Evolutionary conservation across 2,888 invertebrate species (phyloP), one percentile per base, ranked within the genome.

Genomic region (Thymelicus sylvestris): DNA sequence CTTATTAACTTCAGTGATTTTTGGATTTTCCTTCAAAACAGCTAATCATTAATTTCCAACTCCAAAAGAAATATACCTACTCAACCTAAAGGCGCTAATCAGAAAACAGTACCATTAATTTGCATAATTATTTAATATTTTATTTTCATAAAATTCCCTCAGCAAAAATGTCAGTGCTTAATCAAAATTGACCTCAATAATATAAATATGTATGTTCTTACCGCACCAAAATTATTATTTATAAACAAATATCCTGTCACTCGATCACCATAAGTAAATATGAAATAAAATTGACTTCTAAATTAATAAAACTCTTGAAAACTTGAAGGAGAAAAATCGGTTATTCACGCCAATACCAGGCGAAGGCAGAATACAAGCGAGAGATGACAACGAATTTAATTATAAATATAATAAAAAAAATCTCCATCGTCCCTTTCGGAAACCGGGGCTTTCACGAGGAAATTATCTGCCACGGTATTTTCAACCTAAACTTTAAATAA

Each of bases 341-440:
- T 88, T 87, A 80, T 89, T 85, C 87, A 87, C 90, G 92, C 91
- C 92, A 93, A 89, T 89, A 88, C 85, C 91, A 92, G 89, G 86
- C 86, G 86, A 86, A 90, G 88, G 88, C 86, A 84, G 83, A 82
- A 83, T 83, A 84, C 84, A 86, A 70, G 84, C 87, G 88, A 87
- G 86, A 89, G 89, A 90, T 93, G 92, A 91, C 92, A 92, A 91
- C 87, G 85, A 90, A 92, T 92, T 93, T 93, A 93, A 93, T 93
- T 93, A 92, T 91, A 91, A 92, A 92, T 90, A 92, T 92, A 91
- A 91, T 92, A 92, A 90, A 90, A 90, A 84, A 90, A 87, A 87
- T 83, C 87, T 86, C 86, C 85, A 86, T 80, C 90, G 90, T 88
- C 92, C 92, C 91, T 89, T 88, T 85, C 84, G 81, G 81, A 85